Conservation (phyloP, 2,888 invertebrate genomes). For the Melikaiella ostensackeni region DNA sequence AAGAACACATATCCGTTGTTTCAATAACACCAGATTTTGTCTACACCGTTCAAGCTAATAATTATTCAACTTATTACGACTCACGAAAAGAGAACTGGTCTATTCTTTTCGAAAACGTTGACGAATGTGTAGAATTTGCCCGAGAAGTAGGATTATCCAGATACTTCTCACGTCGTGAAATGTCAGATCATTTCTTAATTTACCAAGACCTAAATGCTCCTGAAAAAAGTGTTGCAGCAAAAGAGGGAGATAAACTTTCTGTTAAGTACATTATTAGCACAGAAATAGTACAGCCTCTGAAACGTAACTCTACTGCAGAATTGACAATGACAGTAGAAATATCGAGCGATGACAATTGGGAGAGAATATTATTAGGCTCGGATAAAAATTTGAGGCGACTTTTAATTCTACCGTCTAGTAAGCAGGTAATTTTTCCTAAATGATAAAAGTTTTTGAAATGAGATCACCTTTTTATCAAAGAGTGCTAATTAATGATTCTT, state of each 20-base stretch:
- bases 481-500: conserved; percentile 20
- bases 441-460: conserved; percentile 21
- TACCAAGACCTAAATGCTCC: conserved; percentile 64
- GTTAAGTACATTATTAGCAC: conserved; percentile 62
- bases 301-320: conserved; percentile 53
- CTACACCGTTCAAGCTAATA: conserved; percentile 68
- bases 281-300: conserved; percentile 65
- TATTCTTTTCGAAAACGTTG: conserved; percentile 76
- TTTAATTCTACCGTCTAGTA: conserved; percentile 67
- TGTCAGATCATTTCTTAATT: conserved; percentile 59
- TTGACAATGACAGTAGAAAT: conserved; percentile 64
- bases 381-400: conserved; percentile 62
- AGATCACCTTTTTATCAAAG: not conserved
- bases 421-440: conserved; percentile 62
- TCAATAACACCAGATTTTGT: conserved; percentile 65
- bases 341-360: conserved; percentile 70
- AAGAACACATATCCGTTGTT: conserved; percentile 67
- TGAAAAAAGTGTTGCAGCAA: conserved; percentile 56
- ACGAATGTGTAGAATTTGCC: conserved; percentile 69
- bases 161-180: conserved; percentile 61
- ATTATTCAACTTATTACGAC: conserved; percentile 77
- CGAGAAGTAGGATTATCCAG: conserved; percentile 68
- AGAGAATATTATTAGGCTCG: conserved; percentile 62
- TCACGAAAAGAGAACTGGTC: conserved; percentile 80
- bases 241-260: conserved; percentile 62